These are phyloP conservation scores for Myripristis jacobus DNA, from an alignment of 2,797 vertebrate species.

Conservation along the genomic window DNA sequence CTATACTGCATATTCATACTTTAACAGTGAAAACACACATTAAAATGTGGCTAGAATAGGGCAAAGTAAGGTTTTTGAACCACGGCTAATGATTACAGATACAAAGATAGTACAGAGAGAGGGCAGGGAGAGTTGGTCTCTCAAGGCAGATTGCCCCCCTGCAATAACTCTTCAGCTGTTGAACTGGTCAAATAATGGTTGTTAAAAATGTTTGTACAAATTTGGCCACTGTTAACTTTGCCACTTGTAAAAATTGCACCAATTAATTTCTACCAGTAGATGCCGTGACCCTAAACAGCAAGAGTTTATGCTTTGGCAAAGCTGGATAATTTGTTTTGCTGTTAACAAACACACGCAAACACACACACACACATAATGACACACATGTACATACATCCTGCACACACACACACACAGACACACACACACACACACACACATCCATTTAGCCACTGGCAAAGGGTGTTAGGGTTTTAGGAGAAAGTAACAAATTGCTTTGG, in stretches of 20 bases:
- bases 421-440: conserved; percentile 9
- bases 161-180: no score
- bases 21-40: no score
- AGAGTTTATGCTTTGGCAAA: conserved; percentile 28
- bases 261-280: conserved; percentile 21
- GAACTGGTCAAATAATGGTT: background rate
- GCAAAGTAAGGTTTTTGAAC: no score
- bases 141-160: no score
- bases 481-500: conserved; percentile 28
- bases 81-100: no score
- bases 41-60: no score
- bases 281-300: conserved; percentile 3
- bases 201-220: background rate
- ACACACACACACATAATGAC: background rate
- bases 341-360: background rate
- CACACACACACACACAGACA: background rate
- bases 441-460: background rate
- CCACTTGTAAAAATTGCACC: no score
- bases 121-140: no score
- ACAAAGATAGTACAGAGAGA: no score
- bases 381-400: background rate
- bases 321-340: conserved; percentile 17
- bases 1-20: no score
- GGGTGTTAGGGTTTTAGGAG: conserved; percentile 2
- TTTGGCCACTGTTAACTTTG: conserved; percentile 1